Base-by-base conservation (phyloP, 2,888 invertebrate species). In the Limenitis camilla region DNA sequence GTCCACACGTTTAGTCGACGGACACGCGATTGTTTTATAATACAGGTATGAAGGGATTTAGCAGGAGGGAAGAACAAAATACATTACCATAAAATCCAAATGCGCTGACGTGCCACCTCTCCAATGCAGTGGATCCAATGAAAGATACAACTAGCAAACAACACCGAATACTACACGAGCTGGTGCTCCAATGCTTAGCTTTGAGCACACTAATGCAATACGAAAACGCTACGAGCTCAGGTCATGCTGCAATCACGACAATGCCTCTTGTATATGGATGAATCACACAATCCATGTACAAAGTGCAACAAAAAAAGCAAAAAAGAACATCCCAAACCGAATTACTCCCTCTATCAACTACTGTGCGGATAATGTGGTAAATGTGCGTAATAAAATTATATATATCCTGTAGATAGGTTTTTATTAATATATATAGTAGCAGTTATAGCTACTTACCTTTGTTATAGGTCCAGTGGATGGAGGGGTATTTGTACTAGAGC, bases 381-480 rank as follows among this genome's bases (percentile, higher is more conserved):
- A 68, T 82, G 86, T 85, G 85, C 81, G 76, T 70, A 71, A 75
- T 77, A 81, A 61, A 72, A 69, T 72, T 82, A 80, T 48, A 33
- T 73, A 61, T 71, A 72, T 74, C 82, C 83, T 85, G 82, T 76
- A 72, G 78, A 67, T 69, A 71, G 64, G 77, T 72, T 61, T 63
- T 63, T 60, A 62, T 62, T 66, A 61, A 58, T 47, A 56, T 61
- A 62, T 60, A 63, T 62, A 64, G 66, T 69, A 70, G 71, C 67
- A 70, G 68, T 59, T 55, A 56, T 68, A 68, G 69, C 69, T 59
- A 76, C 78, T 82, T 91, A 98, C 98, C 97, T 98, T 98, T 57
- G 95, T 97, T 84, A 98, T 97, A 64, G 98, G 98, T 90, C 98
- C 98, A 65, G 90, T 88, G 71, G 90, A 88, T 68, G 89, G 90